Evolutionary conservation across 2,797 vertebrate genomes (phyloP).

Genomic region (Phalloptychus januarius): DNA sequence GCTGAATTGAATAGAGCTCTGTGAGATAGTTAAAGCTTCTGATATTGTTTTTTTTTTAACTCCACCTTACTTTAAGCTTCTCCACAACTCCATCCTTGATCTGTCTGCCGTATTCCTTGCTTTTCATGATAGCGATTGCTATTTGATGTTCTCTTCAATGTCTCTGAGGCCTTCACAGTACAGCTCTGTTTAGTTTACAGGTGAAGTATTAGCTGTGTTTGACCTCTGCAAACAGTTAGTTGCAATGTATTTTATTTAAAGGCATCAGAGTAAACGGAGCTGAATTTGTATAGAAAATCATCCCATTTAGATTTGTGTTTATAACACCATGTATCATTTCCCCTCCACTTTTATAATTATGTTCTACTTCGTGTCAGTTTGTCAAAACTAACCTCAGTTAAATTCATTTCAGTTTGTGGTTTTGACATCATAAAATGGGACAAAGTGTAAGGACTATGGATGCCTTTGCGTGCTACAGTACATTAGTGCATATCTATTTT

Average conservation of each 20-base stretch:
- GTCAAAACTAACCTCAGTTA: neutral
- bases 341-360: neutral
- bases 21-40: neutral
- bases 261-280: neutral
- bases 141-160: neutral
- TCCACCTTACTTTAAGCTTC: neutral
- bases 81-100: neutral
- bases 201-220: neutral
- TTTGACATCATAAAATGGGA: neutral
- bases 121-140: neutral
- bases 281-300: neutral
- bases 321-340: neutral
- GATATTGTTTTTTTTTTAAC: neutral
- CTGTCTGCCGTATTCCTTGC: neutral
- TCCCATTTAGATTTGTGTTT: neutral
- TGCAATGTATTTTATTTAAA: neutral
- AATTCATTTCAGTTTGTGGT: neutral
- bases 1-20: neutral
- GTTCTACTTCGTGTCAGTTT: neutral
- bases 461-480: neutral
- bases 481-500: slow-evolving; percentile 29
- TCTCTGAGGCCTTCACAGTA: neutral
- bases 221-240: neutral
- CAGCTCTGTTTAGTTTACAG: neutral
- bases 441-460: neutral